Evolutionary conservation across 2,113 vertebrate genomes (phyloP).

Genomic region (Psammodynastes pulverulentus): DNA sequence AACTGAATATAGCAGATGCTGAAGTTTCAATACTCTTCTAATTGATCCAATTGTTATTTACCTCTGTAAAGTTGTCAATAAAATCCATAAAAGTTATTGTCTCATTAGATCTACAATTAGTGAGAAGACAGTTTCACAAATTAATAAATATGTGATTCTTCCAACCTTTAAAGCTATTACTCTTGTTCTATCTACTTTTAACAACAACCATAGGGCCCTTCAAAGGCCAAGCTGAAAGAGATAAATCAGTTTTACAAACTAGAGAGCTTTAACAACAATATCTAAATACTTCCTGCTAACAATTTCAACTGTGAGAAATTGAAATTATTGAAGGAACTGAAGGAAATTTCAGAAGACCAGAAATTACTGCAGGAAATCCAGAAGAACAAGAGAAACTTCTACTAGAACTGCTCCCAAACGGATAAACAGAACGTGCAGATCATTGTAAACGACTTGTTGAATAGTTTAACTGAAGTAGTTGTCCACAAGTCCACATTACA

Average conservation of each 20-base stretch:
- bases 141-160: not conserved
- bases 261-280: not conserved
- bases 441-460: not conserved
- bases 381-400: not conserved
- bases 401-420: not conserved
- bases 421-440: not conserved
- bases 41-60: not conserved
- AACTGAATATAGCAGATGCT: not conserved
- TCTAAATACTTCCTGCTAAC: not conserved
- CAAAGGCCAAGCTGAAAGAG: not conserved
- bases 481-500: not conserved
- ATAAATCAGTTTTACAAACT: not conserved
- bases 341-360: not conserved
- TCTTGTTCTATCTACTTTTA: not conserved
- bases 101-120: not conserved
- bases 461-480: not conserved
- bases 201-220: not conserved
- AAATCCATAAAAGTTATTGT: not conserved
- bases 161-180: not conserved
- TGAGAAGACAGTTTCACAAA: not conserved
- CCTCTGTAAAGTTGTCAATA: not conserved
- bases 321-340: not conserved
- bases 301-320: not conserved
- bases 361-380: not conserved
- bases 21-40: not conserved